Percentiles rank a stretch among this genome's conserved stretches.
Evolutionary conservation across 1,140 invertebrate species (phyloP).

Genomic region (Coenobita brevimanus): DNA sequence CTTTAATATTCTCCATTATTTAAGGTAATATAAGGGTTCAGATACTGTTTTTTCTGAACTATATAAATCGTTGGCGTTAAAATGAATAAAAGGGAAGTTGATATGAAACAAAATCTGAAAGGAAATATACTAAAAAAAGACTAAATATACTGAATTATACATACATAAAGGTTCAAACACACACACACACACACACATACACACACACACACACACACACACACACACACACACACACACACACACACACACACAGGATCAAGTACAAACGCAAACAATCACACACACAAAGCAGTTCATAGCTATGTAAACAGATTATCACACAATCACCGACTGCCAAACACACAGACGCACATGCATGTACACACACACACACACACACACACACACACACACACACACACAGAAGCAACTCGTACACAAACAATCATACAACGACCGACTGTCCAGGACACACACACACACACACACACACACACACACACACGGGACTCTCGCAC

Average conservation of each 20-base stretch:
- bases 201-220: constrained; percentile 16
- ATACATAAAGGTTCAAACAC: background rate
- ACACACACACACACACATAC: background rate
- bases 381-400: background rate
- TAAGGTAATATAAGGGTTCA: too few species aligned
- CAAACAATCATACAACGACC: background rate
- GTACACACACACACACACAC: background rate
- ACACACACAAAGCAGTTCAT: background rate
- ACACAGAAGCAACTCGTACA: too few species aligned
- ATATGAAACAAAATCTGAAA: too few species aligned
- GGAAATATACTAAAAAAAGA: too few species aligned
- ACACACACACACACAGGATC: constrained; percentile 25
- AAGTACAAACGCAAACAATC: background rate
- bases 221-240: constrained; percentile 22
- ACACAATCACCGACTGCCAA: background rate
- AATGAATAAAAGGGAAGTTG: too few species aligned
- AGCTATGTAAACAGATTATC: background rate
- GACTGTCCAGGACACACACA: background rate
- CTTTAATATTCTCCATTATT: too few species aligned
- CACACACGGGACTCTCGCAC: background rate
- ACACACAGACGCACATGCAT: background rate
- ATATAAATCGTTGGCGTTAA: too few species aligned
- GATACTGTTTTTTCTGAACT: too few species aligned
- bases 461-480: background rate
- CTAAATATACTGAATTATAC: background rate